A percentile compares a stretch with the other conserved stretches of the same genome.
These are phyloP conservation scores for Eumaeus atala DNA, from an alignment of 1,140 invertebrate species.

Conservation along the genomic window DNA sequence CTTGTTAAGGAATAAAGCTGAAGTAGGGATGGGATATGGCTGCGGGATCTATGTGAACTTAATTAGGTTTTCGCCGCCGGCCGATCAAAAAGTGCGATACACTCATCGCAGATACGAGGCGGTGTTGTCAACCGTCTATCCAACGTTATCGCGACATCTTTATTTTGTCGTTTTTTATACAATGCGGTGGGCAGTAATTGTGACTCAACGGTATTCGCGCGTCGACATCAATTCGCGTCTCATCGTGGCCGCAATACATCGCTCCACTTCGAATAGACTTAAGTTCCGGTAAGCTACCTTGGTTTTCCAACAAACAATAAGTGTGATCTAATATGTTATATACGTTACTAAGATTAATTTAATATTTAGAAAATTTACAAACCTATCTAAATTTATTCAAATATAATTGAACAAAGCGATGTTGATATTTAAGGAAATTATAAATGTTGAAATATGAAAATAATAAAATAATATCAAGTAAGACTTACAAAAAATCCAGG, in stretches of 20 bases:
- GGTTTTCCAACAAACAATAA: conserved; percentile 6
- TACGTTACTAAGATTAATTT: too few relatives aligned
- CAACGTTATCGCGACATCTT: conserved; percentile 63
- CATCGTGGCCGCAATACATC: conserved; percentile 67
- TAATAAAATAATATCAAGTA: too few relatives aligned
- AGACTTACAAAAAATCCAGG: not conserved
- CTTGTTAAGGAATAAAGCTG: conserved; percentile 36
- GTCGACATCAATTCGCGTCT: conserved; percentile 66
- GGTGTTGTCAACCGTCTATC: conserved; percentile 53
- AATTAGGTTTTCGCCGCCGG: conserved; percentile 52
- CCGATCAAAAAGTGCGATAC: conserved; percentile 47
- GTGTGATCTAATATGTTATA: too few relatives aligned
- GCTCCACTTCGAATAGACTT: conserved; percentile 65
- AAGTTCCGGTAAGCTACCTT: conserved; percentile 59
- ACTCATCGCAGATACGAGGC: conserved; percentile 32
- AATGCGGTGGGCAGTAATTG: conserved; percentile 61
- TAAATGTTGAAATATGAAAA: too few relatives aligned
- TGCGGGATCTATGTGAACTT: conserved; percentile 38
- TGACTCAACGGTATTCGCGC: conserved; percentile 66
- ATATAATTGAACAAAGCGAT: too few relatives aligned
- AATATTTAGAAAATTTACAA: too few relatives aligned
- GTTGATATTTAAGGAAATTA: too few relatives aligned
- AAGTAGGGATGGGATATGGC: conserved; percentile 31
- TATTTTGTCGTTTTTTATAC: conserved; percentile 57
- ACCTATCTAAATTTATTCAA: too few relatives aligned